These are phyloP conservation scores for Trichonephila clavipes DNA, from an alignment of 1,140 invertebrate genomes.

Conservation along the genomic window DNA sequence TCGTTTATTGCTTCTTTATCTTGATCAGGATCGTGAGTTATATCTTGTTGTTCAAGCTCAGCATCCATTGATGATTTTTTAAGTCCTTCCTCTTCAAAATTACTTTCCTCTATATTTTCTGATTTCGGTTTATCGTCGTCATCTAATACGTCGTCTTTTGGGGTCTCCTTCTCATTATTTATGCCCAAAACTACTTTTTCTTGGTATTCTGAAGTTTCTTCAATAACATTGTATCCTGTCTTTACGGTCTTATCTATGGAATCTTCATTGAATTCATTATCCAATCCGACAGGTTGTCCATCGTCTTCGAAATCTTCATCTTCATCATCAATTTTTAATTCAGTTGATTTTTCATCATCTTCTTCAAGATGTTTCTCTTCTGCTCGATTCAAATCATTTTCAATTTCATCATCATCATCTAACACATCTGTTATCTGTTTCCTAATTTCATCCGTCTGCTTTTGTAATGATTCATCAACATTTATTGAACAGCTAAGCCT, in stretches of 20 bases:
- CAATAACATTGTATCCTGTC: background rate
- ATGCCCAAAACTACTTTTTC: background rate
- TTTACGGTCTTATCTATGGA: too few species aligned
- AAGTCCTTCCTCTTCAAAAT: background rate
- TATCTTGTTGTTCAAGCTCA: background rate
- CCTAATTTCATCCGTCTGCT: background rate
- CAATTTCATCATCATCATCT: background rate
- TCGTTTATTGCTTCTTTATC: background rate
- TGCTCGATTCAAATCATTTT: background rate
- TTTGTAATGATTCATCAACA: background rate
- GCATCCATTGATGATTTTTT: background rate
- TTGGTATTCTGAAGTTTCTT: background rate
- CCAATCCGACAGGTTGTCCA: background rate
- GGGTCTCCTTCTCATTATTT: background rate
- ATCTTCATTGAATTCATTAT: too few species aligned
- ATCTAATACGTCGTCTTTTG: background rate
- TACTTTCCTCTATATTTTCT: background rate
- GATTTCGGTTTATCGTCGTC: background rate
- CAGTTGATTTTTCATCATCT: background rate
- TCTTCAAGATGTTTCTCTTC: too few species aligned
- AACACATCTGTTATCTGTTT: background rate
- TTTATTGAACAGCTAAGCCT: background rate
- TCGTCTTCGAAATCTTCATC: background rate
- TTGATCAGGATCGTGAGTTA: background rate
- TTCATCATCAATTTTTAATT: background rate